Evolutionary conservation across 2,888 invertebrate species (phyloP).

Genomic region (Chelonus formosanus): DNA sequence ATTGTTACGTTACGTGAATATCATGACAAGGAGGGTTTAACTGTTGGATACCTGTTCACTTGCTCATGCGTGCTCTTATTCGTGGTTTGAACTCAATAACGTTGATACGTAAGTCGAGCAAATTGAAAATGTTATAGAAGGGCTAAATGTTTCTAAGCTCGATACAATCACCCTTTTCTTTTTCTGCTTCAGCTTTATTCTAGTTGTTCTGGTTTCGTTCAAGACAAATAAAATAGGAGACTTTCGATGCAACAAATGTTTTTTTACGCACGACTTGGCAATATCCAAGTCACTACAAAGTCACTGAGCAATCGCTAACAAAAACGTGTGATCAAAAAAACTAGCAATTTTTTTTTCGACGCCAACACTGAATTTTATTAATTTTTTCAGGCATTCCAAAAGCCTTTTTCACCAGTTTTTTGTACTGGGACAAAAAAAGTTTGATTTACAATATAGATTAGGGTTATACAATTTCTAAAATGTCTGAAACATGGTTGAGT

Average conservation of each 20-base stretch:
- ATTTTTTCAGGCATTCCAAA: not conserved
- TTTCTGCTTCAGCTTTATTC: conserved; percentile 6
- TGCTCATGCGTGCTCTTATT: conserved; percentile 39
- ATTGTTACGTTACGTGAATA: conserved; percentile 31
- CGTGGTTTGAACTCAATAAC: conserved; percentile 33
- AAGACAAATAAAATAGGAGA: not conserved
- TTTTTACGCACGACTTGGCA: conserved; percentile 24
- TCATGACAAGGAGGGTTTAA: conserved; percentile 28
- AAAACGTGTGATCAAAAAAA: conserved; percentile 20
- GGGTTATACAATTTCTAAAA: conserved; percentile 21
- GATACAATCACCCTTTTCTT: conserved; percentile 17
- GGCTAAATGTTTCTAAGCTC: conserved; percentile 31
- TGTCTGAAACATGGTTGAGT: conserved; percentile 16
- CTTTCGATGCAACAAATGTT: conserved; percentile 28
- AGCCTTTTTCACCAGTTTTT: not conserved
- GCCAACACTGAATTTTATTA: too few relatives aligned
- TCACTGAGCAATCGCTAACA: conserved; percentile 37
- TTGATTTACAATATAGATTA: conserved; percentile 12
- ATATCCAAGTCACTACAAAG: conserved; percentile 35
- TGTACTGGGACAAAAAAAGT: not conserved
- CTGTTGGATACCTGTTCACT: conserved; percentile 28
- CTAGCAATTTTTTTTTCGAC: not conserved
- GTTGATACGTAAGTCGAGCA: conserved; percentile 36
- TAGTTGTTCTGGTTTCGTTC: conserved; percentile 16
- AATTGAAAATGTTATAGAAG: conserved; percentile 37